Conservation (phyloP, 2,797 vertebrate species). For the Coluber constrictor region DNA sequence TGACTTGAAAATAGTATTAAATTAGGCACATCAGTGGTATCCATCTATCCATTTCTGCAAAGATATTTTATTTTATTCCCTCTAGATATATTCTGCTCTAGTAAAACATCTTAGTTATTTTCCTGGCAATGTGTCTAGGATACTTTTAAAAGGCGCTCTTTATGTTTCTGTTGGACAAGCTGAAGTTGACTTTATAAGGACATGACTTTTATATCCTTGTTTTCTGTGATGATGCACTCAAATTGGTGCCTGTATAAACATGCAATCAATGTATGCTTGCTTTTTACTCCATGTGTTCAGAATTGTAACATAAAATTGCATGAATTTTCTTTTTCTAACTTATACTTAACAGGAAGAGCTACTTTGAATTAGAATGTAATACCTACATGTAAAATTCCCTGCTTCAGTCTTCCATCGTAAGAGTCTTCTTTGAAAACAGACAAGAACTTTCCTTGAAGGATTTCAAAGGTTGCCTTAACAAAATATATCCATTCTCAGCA, state of each 20-base stretch:
- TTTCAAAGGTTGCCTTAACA: background rate
- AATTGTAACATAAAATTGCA: slow-evolving; percentile 16
- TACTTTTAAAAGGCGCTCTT: slow-evolving; percentile 51
- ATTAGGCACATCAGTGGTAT: background rate
- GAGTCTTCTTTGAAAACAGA: background rate
- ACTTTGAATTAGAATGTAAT: slow-evolving; percentile 10
- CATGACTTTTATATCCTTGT: slow-evolving; percentile 58
- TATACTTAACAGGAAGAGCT: background rate
- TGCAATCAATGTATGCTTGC: slow-evolving; percentile 47
- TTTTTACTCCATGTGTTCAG: slow-evolving; percentile 61
- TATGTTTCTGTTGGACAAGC: slow-evolving; percentile 62
- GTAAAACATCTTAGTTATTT: slow-evolving; percentile 55
- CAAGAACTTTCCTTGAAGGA: background rate
- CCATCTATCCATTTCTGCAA: background rate
- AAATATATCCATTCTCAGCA: background rate
- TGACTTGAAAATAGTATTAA: background rate
- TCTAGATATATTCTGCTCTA: slow-evolving; percentile 33
- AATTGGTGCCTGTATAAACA: slow-evolving; percentile 64
- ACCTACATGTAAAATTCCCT: background rate
- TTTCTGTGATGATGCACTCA: slow-evolving; percentile 56
- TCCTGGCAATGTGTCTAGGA: slow-evolving; percentile 43
- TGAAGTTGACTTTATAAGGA: slow-evolving; percentile 69
- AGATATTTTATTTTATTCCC: background rate
- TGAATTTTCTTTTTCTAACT: background rate
- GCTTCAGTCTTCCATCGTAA: background rate